Base-by-base conservation (phyloP, 2,113 vertebrate genomes). In the Columba livia region DNA sequence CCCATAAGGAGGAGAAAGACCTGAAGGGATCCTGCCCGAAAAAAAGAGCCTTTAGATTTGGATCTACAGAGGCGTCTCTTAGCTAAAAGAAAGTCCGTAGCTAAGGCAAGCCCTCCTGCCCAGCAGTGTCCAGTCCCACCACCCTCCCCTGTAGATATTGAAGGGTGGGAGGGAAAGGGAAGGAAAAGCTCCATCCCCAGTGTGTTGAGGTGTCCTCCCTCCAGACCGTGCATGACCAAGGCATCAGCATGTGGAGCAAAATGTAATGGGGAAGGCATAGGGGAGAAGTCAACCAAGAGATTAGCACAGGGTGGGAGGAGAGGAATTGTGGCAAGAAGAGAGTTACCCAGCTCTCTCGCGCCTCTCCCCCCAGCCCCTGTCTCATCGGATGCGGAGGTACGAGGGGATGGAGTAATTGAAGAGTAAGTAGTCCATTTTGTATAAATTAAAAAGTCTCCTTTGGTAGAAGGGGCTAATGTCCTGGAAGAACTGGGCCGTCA, bases 401-500 rank as follows among this genome's bases (percentile, higher is more conserved):
- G 98, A 95, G 10, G 99, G 99, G 23, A 97, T 97, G 5, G 99
- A 99, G 97, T 99, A 99, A 96, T 99, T 99, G 91, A 99, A 99
- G 71, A 99, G 98, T 93, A 99, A 97, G 91, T 99, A 99, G 97
- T 99, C 99, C 99, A 99, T 99, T 92, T 98, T 98, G 93, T 99
- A 99, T 87, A 99, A 98, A 96, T 99, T 99, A 91, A 98, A 99
- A 54, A 99, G 98, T 95, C 98, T 99, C 84, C 98, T 98, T 98
- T 99, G 99, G 97, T 99, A 99, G 83, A 99, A 99, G 26, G 98
- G 98, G 93, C 98, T 99, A 97, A 99, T 98, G 95, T 98, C 98
- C 58, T 97, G 97, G 96, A 99, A 99, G 97, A 99, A 99, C 89
- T 96, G 98, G 9, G 98, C 98, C 0, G 99, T 98, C 97, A 98